Evolutionary conservation across 2,797 vertebrate species (phyloP).

Genomic region (Melanotaenia trifasciata): DNA sequence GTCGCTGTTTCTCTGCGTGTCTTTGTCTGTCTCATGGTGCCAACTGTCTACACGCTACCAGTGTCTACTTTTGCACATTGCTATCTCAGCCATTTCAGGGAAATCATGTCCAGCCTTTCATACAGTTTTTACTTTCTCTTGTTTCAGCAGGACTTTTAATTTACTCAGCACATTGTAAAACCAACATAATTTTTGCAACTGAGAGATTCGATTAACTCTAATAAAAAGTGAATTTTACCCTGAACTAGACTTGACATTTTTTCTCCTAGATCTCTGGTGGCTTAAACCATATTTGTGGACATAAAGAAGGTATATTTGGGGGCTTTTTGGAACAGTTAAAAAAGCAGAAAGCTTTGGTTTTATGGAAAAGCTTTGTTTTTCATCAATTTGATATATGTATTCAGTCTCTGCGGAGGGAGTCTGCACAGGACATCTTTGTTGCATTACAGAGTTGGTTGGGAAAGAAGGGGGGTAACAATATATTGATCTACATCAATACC

Average conservation of each 20-base stretch:
- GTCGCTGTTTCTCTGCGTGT: conserved; percentile 45
- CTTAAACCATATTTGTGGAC: conserved; percentile 49
- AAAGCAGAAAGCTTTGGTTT: conserved; percentile 36
- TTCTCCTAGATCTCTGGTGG: conserved; percentile 49
- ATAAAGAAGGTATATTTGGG: conserved; percentile 51
- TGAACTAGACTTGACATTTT: conserved; percentile 46
- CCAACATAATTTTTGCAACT: conserved; percentile 2
- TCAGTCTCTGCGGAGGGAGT: conserved; percentile 39
- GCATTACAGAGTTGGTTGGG: not conserved
- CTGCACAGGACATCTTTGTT: not conserved
- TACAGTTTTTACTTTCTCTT: conserved; percentile 19
- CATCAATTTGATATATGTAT: conserved; percentile 35
- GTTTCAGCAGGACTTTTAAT: conserved; percentile 16
- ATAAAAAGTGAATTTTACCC: conserved; percentile 37
- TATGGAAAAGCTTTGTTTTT: conserved; percentile 47
- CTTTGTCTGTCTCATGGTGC: conserved; percentile 72
- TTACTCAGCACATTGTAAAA: conserved; percentile 5
- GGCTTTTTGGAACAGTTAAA: conserved; percentile 37
- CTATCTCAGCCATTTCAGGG: conserved; percentile 70
- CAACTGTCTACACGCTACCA: conserved; percentile 81
- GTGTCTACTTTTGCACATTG: conserved; percentile 76
- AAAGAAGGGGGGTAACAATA: too few species aligned
- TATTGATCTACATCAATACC: too few species aligned
- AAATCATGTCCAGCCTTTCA: conserved; percentile 52
- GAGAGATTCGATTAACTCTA: conserved; percentile 18